These are phyloP conservation scores for Aphelenchoides avenae DNA, from an alignment of 1,140 invertebrate genomes.

Conservation along the genomic window DNA sequence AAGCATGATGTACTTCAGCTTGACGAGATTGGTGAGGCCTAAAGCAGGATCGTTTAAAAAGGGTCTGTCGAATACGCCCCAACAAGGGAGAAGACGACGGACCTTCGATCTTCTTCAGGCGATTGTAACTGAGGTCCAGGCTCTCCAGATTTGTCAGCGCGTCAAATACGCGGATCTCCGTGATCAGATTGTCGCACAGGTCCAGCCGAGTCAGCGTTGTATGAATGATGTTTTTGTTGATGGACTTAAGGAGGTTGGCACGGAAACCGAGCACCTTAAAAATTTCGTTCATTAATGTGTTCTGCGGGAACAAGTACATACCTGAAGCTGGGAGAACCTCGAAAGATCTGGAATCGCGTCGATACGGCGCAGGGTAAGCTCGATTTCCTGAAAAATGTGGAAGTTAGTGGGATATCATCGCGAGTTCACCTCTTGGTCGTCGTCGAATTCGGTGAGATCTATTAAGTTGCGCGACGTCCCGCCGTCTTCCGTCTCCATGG, in stretches of 20 bases:
- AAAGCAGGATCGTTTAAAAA: constrained; percentile 81
- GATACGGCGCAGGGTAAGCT: too few species aligned
- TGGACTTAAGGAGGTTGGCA: constrained; percentile 19
- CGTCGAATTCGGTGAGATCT: too few species aligned
- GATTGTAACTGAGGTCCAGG: constrained; percentile 90
- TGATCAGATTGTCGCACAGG: constrained; percentile 78
- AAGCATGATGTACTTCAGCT: constrained; percentile 80
- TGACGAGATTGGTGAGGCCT: constrained; percentile 73
- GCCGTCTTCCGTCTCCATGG: too few species aligned
- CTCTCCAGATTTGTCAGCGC: constrained; percentile 78
- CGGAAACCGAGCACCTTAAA: constrained; percentile 29
- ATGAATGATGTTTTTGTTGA: constrained; percentile 23
- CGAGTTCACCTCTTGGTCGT: too few species aligned
- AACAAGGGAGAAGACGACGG: too few species aligned
- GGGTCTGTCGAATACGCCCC: constrained; percentile 68
- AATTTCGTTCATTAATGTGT: background rate
- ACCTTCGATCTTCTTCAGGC: constrained; percentile 81
- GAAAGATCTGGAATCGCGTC: constrained; percentile 33
- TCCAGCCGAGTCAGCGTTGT: constrained; percentile 78
- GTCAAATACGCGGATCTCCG: constrained; percentile 80
- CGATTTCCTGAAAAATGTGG: too few species aligned
- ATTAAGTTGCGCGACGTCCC: too few species aligned
- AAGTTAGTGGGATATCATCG: too few species aligned
- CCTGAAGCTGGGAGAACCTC: constrained; percentile 26
- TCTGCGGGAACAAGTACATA: background rate